These are phyloP conservation scores for Noctilio leporinus DNA, from an alignment of 2,113 vertebrate species.

Conservation along the genomic window DNA sequence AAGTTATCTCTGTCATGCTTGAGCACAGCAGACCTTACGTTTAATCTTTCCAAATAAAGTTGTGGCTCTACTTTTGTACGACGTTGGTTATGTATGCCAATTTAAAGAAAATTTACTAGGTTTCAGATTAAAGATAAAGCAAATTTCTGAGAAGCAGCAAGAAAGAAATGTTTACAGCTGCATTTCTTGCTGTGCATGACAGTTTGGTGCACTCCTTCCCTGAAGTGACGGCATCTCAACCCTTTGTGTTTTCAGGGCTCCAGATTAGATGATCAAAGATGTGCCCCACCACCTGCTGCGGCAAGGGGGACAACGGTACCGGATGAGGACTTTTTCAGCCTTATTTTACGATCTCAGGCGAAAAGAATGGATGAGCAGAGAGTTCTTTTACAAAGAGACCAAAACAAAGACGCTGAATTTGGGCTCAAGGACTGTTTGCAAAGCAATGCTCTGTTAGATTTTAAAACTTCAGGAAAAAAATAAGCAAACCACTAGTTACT, in stretches of 20 bases:
- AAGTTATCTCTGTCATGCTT: background rate
- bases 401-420: conserved; percentile 74
- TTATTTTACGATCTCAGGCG: conserved; percentile 94
- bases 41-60: background rate
- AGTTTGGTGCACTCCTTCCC: background rate
- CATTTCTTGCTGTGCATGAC: background rate
- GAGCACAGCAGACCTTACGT: background rate
- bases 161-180: background rate
- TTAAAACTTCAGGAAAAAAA: conserved; percentile 36
- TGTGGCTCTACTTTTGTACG: background rate
- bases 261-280: conserved; percentile 94
- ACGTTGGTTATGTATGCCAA: background rate
- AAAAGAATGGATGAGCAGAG: conserved; percentile 98
- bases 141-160: background rate
- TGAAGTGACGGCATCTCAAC: background rate
- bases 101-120: background rate
- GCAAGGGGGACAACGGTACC: conserved; percentile 91
- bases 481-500: background rate
- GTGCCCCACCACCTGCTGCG: conserved; percentile 87
- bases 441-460: conserved; percentile 52
- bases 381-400: conserved; percentile 87
- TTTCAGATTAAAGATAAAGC: background rate
- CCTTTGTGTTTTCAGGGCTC: conserved; percentile 82
- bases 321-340: conserved; percentile 97
- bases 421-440: conserved; percentile 73